Base-by-base conservation (phyloP, 2,888 invertebrate species). In the Baccha elongata region DNA sequence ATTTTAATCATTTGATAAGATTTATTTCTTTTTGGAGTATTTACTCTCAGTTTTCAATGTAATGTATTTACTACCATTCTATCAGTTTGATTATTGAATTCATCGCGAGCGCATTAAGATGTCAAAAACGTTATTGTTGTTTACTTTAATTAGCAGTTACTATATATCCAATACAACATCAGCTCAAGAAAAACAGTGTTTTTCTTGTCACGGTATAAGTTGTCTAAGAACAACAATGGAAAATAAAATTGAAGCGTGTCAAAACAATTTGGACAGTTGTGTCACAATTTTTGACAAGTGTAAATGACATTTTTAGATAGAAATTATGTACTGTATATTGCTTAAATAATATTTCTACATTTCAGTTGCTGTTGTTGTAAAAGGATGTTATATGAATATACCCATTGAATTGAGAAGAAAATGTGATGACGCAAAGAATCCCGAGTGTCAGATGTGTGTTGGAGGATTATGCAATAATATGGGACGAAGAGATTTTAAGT, bases 231-330 rank as follows among this genome's bases (percentile, higher is more conserved):
- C 87, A 10, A 86, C 87, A 0, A 72, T 72, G 0, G 78, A 86
- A n/a, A 86, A 87, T 81, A 84, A 74, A 0, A 86, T 85, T 1
- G 86, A 75, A 6, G 69, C 68, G 1, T 90, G 90, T 75, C 29
- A 53, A 2, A 88, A 90, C 86, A 64, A 86, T 15, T 69, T 89
- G 76, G 90, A 90, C 78, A 86, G 86, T 46, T 90, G 90, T 84
- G 88, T 88, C 0, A 89, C 89, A 0, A 85, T 89, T 37, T 90
- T 87, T 55, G 87, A 88, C 53, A 87, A 85, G 53, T 88, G 90
- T 90, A 80, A 85, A 87, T 85, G n/a, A 50, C n/a, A n/a, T n/a
- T n/a, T n/a, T n/a, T n/a, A n/a, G n/a, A n/a, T n/a, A n/a, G n/a
- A n/a, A n/a, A n/a, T n/a, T n/a, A n/a, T n/a, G n/a, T n/a, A n/a